A percentile compares a stretch with the other conserved stretches of the same genome.
Evolutionary conservation across 2,797 vertebrate species (phyloP).

Genomic region (Notamacropus eugenii): DNA sequence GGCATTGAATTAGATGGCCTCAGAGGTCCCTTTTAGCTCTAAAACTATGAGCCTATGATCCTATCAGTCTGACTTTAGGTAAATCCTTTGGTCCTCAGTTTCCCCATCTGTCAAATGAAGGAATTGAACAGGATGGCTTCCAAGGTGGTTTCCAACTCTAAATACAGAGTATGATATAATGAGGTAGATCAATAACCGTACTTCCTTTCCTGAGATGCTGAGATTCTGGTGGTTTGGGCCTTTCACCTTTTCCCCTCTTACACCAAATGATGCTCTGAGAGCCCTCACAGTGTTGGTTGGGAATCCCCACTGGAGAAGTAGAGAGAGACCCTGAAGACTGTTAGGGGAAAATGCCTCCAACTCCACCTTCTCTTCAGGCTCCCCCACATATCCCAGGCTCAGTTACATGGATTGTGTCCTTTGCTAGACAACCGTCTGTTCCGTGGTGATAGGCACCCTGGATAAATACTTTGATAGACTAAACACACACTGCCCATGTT

Average conservation of each 20-base stretch:
- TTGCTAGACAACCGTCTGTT: slow-evolving; percentile 70
- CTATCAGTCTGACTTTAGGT: not conserved
- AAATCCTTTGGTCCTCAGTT: not conserved
- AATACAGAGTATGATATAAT: not conserved
- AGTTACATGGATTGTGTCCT: slow-evolving; percentile 6
- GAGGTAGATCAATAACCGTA: not conserved
- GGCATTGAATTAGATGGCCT: not conserved
- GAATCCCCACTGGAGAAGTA: slow-evolving; percentile 53
- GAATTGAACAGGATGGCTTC: not conserved
- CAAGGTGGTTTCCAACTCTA: not conserved
- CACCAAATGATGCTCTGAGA: not conserved
- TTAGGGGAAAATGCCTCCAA: slow-evolving; percentile 52
- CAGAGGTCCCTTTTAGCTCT: not conserved
- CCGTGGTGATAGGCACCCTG: slow-evolving; percentile 68
- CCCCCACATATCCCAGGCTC: not conserved
- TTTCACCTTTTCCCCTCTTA: not conserved
- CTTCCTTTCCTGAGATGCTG: not conserved
- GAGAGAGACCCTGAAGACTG: not conserved
- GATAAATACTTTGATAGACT: slow-evolving; percentile 79
- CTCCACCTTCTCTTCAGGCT: slow-evolving; percentile 30
- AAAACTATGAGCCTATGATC: not conserved
- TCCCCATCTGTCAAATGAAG: not conserved
- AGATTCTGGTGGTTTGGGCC: not conserved
- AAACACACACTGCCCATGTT: slow-evolving; percentile 68
- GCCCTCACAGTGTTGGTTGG: not conserved